Percentiles rank a stretch among this genome's conserved stretches.
Evolutionary conservation across 2,888 invertebrate genomes (phyloP).

Genomic region (Papilio elwesi): DNA sequence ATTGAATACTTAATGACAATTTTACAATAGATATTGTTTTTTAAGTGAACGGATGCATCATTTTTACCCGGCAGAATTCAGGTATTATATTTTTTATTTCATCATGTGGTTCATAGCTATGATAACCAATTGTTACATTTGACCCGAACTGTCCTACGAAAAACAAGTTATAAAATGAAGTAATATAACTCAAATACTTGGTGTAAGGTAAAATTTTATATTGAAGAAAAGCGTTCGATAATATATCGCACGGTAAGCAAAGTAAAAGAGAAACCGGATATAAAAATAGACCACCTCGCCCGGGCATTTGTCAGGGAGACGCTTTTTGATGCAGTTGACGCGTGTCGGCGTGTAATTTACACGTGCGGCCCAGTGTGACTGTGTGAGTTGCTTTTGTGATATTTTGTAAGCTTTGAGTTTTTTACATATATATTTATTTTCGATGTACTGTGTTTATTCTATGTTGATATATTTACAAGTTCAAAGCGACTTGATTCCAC

Average conservation of each 20-base stretch:
- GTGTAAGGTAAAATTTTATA: neutral
- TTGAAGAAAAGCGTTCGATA: neutral
- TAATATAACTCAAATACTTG: too few species aligned
- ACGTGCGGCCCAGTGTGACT: neutral
- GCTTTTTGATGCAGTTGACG: constrained; percentile 16
- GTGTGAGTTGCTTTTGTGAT: constrained; percentile 1
- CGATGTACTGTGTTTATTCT: neutral
- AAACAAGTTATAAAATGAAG: too few species aligned
- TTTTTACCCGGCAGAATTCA: too few species aligned
- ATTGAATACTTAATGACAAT: too few species aligned
- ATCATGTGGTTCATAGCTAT: too few species aligned
- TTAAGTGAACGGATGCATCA: too few species aligned
- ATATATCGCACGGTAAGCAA: neutral
- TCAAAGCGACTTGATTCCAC: too few species aligned
- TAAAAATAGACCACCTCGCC: constrained; percentile 1
- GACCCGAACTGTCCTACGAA: too few species aligned
- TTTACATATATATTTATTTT: neutral
- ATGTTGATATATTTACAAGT: too few species aligned
- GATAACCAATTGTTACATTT: too few species aligned
- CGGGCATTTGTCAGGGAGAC: constrained; percentile 20
- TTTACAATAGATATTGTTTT: too few species aligned
- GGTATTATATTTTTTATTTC: too few species aligned
- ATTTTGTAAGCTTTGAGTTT: neutral
- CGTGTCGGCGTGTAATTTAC: constrained; percentile 11
- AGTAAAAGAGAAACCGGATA: neutral